Percentiles rank a stretch among this genome's conserved stretches.
phyloP scores from a whole-genome alignment of 2,797 vertebrate species.

The Sibirionetta formosa region DNA sequence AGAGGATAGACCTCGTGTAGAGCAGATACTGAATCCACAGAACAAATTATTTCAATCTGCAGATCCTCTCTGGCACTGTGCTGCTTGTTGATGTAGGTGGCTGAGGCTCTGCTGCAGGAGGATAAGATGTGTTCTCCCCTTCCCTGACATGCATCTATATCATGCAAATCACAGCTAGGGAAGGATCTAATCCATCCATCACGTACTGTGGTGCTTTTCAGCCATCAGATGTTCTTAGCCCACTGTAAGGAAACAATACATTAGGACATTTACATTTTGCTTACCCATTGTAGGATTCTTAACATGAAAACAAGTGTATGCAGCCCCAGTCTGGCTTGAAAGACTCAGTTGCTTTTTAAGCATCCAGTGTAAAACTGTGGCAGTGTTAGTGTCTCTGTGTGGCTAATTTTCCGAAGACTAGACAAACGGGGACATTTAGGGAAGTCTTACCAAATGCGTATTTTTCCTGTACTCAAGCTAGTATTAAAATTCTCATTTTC shows the following conservation, averaged over 20 bases:
- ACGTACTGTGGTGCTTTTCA: not conserved
- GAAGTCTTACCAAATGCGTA: not conserved
- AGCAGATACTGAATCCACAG: not conserved
- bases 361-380: not conserved
- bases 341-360: not conserved
- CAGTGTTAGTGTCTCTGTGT: not conserved
- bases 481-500: not conserved
- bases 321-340: not conserved
- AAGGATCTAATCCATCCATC: not conserved
- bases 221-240: not conserved
- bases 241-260: not conserved
- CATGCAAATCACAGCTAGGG: not conserved
- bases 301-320: not conserved
- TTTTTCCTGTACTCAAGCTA: not conserved
- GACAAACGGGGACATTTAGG: not conserved
- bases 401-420: not conserved
- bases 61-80: not conserved
- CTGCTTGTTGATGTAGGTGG: not conserved
- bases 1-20: not conserved
- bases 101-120: not conserved
- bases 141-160: not conserved
- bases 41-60: not conserved
- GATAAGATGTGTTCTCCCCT: not conserved
- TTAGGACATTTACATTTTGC: constrained; percentile 8
- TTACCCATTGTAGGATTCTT: not conserved